Conservation (phyloP, 2,113 vertebrate species). For the Mormyrus iriodes region DNA sequence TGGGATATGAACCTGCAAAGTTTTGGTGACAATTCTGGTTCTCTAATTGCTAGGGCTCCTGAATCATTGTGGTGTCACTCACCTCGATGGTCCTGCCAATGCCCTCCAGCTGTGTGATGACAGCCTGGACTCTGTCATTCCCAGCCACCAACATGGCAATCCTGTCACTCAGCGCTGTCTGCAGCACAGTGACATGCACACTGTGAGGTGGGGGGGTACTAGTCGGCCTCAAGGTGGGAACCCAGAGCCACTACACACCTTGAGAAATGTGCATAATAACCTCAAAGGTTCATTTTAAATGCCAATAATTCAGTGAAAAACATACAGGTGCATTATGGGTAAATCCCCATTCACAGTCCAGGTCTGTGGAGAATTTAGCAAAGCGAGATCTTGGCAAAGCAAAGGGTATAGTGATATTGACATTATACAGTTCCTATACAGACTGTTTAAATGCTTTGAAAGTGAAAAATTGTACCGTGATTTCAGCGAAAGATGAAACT, state of each 20-base stretch:
- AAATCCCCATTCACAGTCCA: neutral
- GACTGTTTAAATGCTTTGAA: neutral
- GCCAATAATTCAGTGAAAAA: neutral
- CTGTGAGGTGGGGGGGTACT: neutral
- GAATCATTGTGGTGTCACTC: slow-evolving; percentile 24
- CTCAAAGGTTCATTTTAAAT: neutral
- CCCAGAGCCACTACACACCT: neutral
- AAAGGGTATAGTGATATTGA: neutral
- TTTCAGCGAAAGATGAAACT: neutral
- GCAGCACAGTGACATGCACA: slow-evolving; percentile 34
- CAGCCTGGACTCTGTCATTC: slow-evolving; percentile 78
- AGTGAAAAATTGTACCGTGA: neutral
- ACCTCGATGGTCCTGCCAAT: slow-evolving; percentile 76
- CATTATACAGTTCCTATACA: neutral
- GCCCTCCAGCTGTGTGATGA: slow-evolving; percentile 81
- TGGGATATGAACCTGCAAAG: neutral
- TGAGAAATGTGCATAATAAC: neutral
- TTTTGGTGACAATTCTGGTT: neutral
- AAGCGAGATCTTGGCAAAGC: neutral
- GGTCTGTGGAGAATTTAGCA: neutral
- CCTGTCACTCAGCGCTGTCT: slow-evolving; percentile 78
- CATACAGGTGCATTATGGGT: neutral
- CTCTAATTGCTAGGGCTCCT: neutral
- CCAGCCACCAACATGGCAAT: slow-evolving; percentile 76
- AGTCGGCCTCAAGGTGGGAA: neutral